A percentile compares a stretch with the other conserved stretches of the same genome.
Conservation (phyloP, 2,888 invertebrate genomes). For the Suillia variegata region DNA sequence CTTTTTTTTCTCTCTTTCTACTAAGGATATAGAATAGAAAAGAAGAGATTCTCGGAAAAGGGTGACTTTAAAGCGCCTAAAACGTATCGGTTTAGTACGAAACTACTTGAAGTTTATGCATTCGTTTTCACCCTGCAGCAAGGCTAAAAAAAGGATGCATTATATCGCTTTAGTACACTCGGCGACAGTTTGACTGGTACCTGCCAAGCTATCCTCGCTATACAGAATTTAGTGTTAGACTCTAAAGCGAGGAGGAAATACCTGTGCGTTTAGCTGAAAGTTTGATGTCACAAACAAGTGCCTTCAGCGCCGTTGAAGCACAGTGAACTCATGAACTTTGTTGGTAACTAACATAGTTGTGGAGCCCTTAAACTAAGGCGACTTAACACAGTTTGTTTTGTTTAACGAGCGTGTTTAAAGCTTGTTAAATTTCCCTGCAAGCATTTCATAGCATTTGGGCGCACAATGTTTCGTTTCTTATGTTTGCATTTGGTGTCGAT, state of each 20-base stretch:
- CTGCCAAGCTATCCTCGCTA: too few relatives aligned
- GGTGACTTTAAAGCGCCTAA: slow-evolving; percentile 45
- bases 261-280: background rate
- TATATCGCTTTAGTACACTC: too few relatives aligned
- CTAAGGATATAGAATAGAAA: background rate
- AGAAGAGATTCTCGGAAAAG: background rate
- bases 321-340: background rate
- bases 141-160: too few relatives aligned
- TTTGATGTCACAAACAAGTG: background rate
- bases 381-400: slow-evolving; percentile 2
- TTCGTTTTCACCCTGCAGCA: background rate
- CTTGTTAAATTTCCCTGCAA: background rate
- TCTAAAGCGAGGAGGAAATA: too few relatives aligned
- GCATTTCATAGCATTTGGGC: background rate
- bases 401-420: background rate
- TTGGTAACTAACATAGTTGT: too few relatives aligned
- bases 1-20: background rate
- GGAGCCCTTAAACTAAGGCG: background rate
- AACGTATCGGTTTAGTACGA: slow-evolving; percentile 52
- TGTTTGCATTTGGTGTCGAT: too few relatives aligned
- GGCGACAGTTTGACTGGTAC: too few relatives aligned
- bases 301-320: background rate
- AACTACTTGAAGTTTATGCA: slow-evolving; percentile 44
- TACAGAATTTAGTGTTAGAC: too few relatives aligned
- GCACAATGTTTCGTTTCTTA: background rate